A percentile compares a stretch with the other conserved stretches of the same genome.
These are phyloP conservation scores for Cordilura impudica DNA, from an alignment of 2,888 invertebrate species.

Conservation along the genomic window DNA sequence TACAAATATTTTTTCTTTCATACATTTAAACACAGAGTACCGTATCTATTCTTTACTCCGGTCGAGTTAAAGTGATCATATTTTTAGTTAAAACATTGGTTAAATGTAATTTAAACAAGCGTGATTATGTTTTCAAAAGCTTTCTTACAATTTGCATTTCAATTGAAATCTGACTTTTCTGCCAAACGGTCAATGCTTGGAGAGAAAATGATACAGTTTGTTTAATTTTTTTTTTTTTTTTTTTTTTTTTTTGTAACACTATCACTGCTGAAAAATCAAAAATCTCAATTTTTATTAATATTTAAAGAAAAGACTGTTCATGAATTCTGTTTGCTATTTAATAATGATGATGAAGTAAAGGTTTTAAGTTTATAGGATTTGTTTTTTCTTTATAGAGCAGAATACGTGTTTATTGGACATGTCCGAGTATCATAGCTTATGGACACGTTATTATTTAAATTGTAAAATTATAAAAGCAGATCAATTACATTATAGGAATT, in stretches of 20 bases:
- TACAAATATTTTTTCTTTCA: not conserved
- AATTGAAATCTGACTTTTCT: constrained; percentile 53
- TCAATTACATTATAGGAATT: not conserved
- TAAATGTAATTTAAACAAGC: constrained; percentile 63
- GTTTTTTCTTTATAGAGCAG: constrained; percentile 32
- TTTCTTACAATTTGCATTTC: constrained; percentile 63
- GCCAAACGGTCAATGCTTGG: constrained; percentile 41
- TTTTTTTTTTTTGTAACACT: constrained; percentile 45
- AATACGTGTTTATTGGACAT: constrained; percentile 24
- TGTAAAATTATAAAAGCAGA: not conserved
- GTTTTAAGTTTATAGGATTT: constrained; percentile 18
- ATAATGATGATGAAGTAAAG: not conserved
- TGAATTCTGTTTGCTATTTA: not conserved
- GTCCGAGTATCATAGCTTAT: constrained; percentile 36
- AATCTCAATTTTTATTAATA: constrained; percentile 59
- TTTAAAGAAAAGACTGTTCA: not conserved
- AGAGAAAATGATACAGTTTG: constrained; percentile 42
- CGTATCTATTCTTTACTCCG: not conserved
- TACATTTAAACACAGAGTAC: not conserved
- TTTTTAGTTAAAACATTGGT: constrained; percentile 49
- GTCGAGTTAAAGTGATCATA: not conserved
- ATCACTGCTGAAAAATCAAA: constrained; percentile 58
- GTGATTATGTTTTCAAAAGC: constrained; percentile 63
- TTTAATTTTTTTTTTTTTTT: not conserved
- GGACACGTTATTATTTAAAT: constrained; percentile 28